phyloP scores from a whole-genome alignment of 2,888 invertebrate genomes.

The Spisula subtruncata region DNA sequence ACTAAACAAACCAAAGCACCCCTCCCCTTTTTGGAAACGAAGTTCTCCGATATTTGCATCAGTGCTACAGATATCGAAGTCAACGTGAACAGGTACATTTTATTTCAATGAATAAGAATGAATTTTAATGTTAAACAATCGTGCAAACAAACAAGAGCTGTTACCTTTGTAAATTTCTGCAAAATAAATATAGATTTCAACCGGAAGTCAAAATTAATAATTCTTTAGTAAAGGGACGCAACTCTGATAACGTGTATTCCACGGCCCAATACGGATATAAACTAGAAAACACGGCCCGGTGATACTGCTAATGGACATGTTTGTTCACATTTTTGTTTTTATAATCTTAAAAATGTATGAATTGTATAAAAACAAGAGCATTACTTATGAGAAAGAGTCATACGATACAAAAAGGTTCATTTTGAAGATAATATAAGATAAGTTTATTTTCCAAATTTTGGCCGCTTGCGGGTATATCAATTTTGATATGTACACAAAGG shows the following conservation, averaged over 20 bases:
- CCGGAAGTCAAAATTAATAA: constrained; percentile 11
- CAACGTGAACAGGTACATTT: not conserved
- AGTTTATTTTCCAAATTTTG: too few species aligned
- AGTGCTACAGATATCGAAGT: not conserved
- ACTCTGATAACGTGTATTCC: not conserved
- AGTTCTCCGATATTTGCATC: not conserved
- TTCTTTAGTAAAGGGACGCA: not conserved
- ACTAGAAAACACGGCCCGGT: too few species aligned
- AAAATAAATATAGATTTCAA: not conserved
- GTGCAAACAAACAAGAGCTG: not conserved
- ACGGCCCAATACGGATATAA: too few species aligned
- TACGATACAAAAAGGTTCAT: too few species aligned
- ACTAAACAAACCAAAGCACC: not conserved
- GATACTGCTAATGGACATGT: too few species aligned
- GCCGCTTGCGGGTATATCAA: too few species aligned
- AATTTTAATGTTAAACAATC: not conserved
- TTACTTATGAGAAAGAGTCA: too few species aligned
- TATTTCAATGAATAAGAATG: not conserved
- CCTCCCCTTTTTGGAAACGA: constrained; percentile 1
- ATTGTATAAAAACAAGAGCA: too few species aligned
- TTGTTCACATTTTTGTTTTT: too few species aligned
- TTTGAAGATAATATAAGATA: too few species aligned
- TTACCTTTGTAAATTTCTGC: not conserved
- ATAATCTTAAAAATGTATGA: too few species aligned
- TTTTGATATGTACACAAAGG: too few species aligned